Percentiles rank a stretch among this genome's conserved stretches.
These are phyloP conservation scores for Xestoiulus laeticollis DNA, from an alignment of 2,888 invertebrate species.

Conservation along the genomic window DNA sequence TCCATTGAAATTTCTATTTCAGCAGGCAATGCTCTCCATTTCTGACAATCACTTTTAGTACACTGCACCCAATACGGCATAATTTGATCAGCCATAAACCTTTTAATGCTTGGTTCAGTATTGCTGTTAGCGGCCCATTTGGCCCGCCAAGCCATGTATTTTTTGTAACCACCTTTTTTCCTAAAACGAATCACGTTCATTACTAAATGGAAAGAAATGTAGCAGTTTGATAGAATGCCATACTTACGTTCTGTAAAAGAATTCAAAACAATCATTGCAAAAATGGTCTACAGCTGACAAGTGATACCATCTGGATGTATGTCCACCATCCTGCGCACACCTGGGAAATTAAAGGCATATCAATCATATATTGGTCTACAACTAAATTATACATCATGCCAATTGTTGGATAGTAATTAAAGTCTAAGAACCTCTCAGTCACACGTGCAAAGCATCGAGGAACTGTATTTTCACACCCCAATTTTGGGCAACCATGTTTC, in stretches of 20 bases:
- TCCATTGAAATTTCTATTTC: constrained; percentile 56
- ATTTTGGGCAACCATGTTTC: constrained; percentile 50
- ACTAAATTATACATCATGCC: background rate
- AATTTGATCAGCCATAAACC: constrained; percentile 62
- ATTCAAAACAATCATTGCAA: constrained; percentile 66
- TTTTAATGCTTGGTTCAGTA: constrained; percentile 61
- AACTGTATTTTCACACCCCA: constrained; percentile 48
- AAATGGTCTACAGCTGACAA: constrained; percentile 65
- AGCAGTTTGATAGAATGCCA: background rate
- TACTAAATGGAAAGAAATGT: background rate
- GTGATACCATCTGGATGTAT: constrained; percentile 65
- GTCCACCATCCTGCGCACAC: constrained; percentile 61
- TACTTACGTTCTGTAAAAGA: constrained; percentile 62
- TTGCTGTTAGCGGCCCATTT: constrained; percentile 62
- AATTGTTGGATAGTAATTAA: background rate
- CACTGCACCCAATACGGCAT: constrained; percentile 65
- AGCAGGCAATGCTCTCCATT: constrained; percentile 63
- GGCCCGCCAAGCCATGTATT: constrained; percentile 61
- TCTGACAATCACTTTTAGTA: constrained; percentile 60
- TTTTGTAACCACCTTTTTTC: constrained; percentile 55
- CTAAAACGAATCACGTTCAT: constrained; percentile 44
- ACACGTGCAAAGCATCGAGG: constrained; percentile 52
- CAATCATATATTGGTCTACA: background rate
- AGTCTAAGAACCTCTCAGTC: constrained; percentile 47
- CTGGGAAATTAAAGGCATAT: constrained; percentile 57